phyloP scores from a whole-genome alignment of 2,888 invertebrate genomes.

The Nemapogon koenigi region DNA sequence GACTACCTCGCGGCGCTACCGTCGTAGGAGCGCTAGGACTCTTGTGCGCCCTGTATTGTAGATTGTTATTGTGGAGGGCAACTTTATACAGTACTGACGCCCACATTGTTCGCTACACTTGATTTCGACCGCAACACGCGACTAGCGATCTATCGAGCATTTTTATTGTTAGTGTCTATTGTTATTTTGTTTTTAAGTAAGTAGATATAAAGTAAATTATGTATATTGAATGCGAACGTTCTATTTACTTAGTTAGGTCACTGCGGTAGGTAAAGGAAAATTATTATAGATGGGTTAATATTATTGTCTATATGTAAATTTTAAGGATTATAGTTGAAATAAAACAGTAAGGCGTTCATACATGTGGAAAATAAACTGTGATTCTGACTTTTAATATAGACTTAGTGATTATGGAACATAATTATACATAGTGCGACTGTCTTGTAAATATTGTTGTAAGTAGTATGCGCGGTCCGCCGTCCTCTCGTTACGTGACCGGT shows the following conservation, averaged over 20 bases:
- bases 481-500: no score
- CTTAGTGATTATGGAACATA: constrained; percentile 43
- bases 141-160: constrained; percentile 60
- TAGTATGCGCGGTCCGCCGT: no score
- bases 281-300: constrained; percentile 52
- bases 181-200: constrained; percentile 64
- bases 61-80: no score
- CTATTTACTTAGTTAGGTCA: constrained; percentile 39
- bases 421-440: no score
- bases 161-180: constrained; percentile 64
- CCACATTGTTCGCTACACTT: constrained; percentile 54
- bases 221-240: constrained; percentile 57
- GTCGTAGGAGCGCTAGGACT: no score
- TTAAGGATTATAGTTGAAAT: constrained; percentile 26
- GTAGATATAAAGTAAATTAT: constrained; percentile 55
- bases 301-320: constrained; percentile 44
- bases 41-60: no score
- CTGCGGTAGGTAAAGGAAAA: constrained; percentile 54
- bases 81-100: no score
- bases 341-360: constrained; percentile 45
- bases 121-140: constrained; percentile 54
- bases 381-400: constrained; percentile 63
- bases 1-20: no score
- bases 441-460: no score
- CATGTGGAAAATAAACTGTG: constrained; percentile 65